Percentiles rank a stretch among this genome's conserved stretches.
Evolutionary conservation across 2,888 invertebrate genomes (phyloP).

Genomic region (Drosophila lutescens): DNA sequence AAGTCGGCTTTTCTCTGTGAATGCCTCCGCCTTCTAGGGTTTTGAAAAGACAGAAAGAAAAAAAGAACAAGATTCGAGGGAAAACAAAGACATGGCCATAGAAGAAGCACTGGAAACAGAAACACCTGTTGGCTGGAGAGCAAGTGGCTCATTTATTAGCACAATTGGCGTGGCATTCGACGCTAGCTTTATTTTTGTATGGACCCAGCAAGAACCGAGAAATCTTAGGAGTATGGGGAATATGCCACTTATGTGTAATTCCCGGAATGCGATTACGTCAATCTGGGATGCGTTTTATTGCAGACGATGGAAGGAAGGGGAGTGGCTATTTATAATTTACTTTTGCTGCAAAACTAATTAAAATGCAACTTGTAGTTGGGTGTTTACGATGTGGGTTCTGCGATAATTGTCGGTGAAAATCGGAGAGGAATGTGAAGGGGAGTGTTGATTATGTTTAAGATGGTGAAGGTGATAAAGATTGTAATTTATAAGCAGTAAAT

Average conservation of each 20-base stretch:
- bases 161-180: constrained; percentile 63
- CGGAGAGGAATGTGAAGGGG: constrained; percentile 8
- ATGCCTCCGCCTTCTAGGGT: constrained; percentile 25
- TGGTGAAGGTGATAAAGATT: constrained; percentile 23
- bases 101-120: constrained; percentile 23
- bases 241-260: constrained; percentile 44
- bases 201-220: constrained; percentile 27
- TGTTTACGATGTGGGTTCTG: constrained; percentile 44
- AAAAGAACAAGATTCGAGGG: constrained; percentile 16
- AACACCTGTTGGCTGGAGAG: constrained; percentile 64
- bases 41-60: background rate
- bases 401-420: constrained; percentile 8
- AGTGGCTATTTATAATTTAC: constrained; percentile 24
- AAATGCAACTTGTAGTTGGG: constrained; percentile 51
- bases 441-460: constrained; percentile 1
- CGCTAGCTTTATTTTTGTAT: constrained; percentile 33
- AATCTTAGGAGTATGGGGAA: background rate
- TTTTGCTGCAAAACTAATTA: constrained; percentile 34
- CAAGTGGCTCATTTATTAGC: constrained; percentile 69
- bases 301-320: constrained; percentile 4
- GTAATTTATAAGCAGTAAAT: constrained; percentile 6
- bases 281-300: constrained; percentile 54
- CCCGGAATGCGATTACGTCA: constrained; percentile 60
- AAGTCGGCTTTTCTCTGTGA: constrained; percentile 25
- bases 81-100: constrained; percentile 29